These are phyloP conservation scores for Ormyrus pomaceus DNA, from an alignment of 2,888 invertebrate species.

Conservation along the genomic window DNA sequence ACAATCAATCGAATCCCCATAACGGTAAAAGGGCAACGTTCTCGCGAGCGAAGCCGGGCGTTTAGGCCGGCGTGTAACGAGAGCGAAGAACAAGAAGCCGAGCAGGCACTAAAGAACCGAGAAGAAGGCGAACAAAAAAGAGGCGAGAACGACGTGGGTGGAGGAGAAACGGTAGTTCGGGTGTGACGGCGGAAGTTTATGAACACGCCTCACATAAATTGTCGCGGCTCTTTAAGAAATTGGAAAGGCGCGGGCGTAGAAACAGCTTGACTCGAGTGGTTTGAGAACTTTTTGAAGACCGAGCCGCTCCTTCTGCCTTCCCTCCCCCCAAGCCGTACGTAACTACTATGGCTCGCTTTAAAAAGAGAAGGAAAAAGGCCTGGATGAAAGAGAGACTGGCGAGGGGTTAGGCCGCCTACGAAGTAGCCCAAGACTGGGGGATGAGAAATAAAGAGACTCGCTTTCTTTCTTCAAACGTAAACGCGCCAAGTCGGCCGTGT, in stretches of 20 bases:
- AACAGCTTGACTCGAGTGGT: conserved; percentile 75
- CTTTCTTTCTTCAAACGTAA: background rate
- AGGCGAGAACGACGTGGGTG: conserved; percentile 48
- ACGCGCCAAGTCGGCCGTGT: too few species aligned
- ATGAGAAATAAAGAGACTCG: background rate
- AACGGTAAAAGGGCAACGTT: background rate
- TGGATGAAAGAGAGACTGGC: conserved; percentile 35
- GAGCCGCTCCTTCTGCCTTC: conserved; percentile 41
- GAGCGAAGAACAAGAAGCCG: conserved; percentile 24
- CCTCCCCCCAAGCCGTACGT: conserved; percentile 1
- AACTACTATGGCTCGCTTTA: conserved; percentile 42
- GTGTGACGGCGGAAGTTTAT: conserved; percentile 71
- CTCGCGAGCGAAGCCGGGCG: background rate
- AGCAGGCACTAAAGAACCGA: background rate
- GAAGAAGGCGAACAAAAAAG: conserved; percentile 8
- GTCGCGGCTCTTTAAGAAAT: conserved; percentile 76
- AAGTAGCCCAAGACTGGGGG: background rate
- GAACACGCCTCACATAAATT: conserved; percentile 76
- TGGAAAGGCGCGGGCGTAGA: conserved; percentile 71
- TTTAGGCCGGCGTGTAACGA: conserved; percentile 19
- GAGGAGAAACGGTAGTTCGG: conserved; percentile 55
- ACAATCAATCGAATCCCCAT: background rate
- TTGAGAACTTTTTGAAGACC: conserved; percentile 72
- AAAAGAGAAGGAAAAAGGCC: conserved; percentile 47
- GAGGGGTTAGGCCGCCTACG: background rate